Base-by-base conservation (phyloP, 2,113 vertebrate genomes). In the Psittacara wagleri region DNA sequence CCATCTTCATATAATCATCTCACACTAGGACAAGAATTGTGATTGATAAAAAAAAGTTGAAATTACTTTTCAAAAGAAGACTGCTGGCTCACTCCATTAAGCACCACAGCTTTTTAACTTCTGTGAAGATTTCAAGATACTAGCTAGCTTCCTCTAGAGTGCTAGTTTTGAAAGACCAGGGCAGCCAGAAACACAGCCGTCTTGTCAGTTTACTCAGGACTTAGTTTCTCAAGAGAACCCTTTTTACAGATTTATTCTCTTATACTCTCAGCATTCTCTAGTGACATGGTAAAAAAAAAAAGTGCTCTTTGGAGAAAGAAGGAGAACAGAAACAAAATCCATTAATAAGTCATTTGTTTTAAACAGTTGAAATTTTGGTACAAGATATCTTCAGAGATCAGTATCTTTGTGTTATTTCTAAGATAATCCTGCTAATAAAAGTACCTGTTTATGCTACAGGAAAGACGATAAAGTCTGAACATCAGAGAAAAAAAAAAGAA, bases 151-250 rank as follows among this genome's bases (percentile, higher is more conserved):
- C 94, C 97, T 98, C 97, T 97, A 95, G 92, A 96, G 95, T 92
- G 69, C 94, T 95, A 96, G 85, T 97, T 97, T 98, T 98, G 96
- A 95, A 98, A 97, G 95, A 90, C 84, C 92, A 83, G 18, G 77
- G 67, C 87, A 96, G 94, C 66, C 95, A 93, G 73, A 97, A 95
- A 94, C 63, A 94, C 97, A 99, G 98, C 97, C 98, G 97, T 98
- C 98, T 97, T 96, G 96, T 97, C 98, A 98, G 86, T 98, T 98
- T 98, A 97, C 96, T 88, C 73, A 25, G 64, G 78, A 88, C 93
- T 95, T 98, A 98, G 98, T 98, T 98, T 69, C 66, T 83, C 44
- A 74, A 97, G 92, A 96, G 98, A 94, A 52, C 18, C 33, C n/a
- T 87, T 72, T 83, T 70, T 72, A 95, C 59, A 96, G 63, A 92